phyloP scores from a whole-genome alignment of 2,113 vertebrate genomes.

The Ornithorhynchus anatinus region DNA sequence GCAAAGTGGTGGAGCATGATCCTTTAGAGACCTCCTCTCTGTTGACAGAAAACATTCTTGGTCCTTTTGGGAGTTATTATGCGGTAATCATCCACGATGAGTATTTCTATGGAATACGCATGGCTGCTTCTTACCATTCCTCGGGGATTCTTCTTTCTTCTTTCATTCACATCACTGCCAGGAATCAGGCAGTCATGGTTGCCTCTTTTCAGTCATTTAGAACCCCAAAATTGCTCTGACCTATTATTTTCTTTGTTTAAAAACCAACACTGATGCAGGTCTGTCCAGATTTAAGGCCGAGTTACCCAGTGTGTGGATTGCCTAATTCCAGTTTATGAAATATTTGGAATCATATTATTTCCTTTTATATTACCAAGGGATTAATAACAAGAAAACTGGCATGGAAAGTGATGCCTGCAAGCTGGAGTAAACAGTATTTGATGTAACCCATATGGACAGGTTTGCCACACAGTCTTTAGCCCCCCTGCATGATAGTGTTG shows the following conservation, averaged over 20 bases:
- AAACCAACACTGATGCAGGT: not conserved
- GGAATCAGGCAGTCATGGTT: not conserved
- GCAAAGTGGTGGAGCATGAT: too few relatives aligned
- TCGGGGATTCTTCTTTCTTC: not conserved
- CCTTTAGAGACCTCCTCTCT: too few relatives aligned
- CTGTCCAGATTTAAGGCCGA: constrained; percentile 18
- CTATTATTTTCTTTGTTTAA: not conserved
- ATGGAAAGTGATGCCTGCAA: constrained; percentile 53
- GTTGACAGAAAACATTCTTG: too few relatives aligned
- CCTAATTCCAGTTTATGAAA: constrained; percentile 45
- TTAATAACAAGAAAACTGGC: constrained; percentile 65
- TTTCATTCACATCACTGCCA: not conserved
- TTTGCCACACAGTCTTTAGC: constrained; percentile 1
- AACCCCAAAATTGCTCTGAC: not conserved
- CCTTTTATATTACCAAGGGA: constrained; percentile 52
- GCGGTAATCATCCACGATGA: not conserved
- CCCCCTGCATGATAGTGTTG: constrained; percentile 3
- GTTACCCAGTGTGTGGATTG: constrained; percentile 8
- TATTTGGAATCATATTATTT: constrained; percentile 58
- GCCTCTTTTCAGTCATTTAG: not conserved
- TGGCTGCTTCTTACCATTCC: not conserved
- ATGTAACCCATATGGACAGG: constrained; percentile 58
- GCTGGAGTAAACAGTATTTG: constrained; percentile 45
- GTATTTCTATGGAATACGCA: not conserved
- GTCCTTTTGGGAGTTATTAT: too few relatives aligned